Evolutionary conservation across 2,888 invertebrate species (phyloP).

Genomic region (Sceliomorpha sp.): DNA sequence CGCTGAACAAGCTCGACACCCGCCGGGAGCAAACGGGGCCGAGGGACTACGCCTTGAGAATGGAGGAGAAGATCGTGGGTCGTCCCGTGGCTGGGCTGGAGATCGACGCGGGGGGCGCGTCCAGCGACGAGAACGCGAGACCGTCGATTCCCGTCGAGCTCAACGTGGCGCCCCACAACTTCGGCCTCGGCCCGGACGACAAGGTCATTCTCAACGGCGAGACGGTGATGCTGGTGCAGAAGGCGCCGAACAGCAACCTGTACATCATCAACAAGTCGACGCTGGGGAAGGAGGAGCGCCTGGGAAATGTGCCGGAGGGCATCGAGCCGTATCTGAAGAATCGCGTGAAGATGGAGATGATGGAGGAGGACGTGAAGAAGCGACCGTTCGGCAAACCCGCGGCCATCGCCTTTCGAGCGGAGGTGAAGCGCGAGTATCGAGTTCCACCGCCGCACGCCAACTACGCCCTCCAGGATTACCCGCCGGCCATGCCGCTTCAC

Average conservation of each 20-base stretch:
- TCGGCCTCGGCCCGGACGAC: constrained; percentile 52
- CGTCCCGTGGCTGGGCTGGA: constrained; percentile 70
- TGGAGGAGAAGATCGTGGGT: too few species aligned
- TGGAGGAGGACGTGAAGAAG: constrained; percentile 38
- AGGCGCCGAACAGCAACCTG: constrained; percentile 76
- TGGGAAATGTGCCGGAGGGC: too few species aligned
- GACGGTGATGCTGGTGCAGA: constrained; percentile 73
- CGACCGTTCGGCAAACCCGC: constrained; percentile 7
- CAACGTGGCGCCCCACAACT: constrained; percentile 40
- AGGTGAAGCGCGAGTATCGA: constrained; percentile 42
- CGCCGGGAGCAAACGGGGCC: constrained; percentile 54
- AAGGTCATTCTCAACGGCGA: constrained; percentile 77
- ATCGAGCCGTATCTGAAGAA: too few species aligned
- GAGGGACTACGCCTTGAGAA: too few species aligned
- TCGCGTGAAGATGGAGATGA: constrained; percentile 47
- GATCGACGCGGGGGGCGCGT: constrained; percentile 68
- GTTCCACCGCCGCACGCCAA: neutral
- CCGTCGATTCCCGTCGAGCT: constrained; percentile 44
- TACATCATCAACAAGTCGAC: constrained; percentile 78
- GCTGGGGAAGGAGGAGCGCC: constrained; percentile 67
- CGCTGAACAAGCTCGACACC: constrained; percentile 60
- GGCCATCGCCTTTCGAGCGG: constrained; percentile 16
- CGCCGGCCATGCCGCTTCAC: constrained; percentile 31
- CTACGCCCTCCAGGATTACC: constrained; percentile 8
- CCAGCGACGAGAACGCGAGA: constrained; percentile 59